These are phyloP conservation scores for Chaetorhynchus papuensis DNA, from an alignment of 2,113 vertebrate genomes.

Conservation along the genomic window DNA sequence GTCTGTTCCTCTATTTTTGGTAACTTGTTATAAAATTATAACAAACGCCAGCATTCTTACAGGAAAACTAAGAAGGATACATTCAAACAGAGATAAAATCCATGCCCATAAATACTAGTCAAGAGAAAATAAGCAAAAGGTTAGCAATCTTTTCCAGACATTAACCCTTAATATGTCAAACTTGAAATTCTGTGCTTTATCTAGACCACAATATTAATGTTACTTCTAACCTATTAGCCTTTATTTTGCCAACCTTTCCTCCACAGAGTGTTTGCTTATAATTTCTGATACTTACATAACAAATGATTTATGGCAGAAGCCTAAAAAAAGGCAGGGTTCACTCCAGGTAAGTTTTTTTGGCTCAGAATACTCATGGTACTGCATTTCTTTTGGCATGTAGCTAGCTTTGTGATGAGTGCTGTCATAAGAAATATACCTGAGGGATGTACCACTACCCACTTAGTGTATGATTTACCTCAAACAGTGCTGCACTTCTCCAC, in stretches of 20 bases:
- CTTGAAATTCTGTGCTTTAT: background rate
- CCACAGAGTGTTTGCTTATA: background rate
- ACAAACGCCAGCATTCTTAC: background rate
- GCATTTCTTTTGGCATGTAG: background rate
- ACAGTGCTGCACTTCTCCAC: background rate
- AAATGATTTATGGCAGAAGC: background rate
- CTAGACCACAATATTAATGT: background rate
- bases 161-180: background rate
- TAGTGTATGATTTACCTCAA: background rate
- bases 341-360: background rate
- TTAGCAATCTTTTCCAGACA: background rate
- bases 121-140: background rate
- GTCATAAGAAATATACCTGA: background rate
- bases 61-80: background rate
- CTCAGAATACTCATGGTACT: background rate
- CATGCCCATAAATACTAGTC: background rate
- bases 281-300: background rate
- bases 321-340: background rate
- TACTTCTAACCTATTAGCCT: background rate
- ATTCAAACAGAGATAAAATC: background rate
- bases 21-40: background rate
- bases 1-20: background rate
- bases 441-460: background rate
- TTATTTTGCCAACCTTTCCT: background rate
- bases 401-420: background rate